Evolutionary conservation across 2,888 invertebrate genomes (phyloP).

Genomic region (Cremastinae sp.): DNA sequence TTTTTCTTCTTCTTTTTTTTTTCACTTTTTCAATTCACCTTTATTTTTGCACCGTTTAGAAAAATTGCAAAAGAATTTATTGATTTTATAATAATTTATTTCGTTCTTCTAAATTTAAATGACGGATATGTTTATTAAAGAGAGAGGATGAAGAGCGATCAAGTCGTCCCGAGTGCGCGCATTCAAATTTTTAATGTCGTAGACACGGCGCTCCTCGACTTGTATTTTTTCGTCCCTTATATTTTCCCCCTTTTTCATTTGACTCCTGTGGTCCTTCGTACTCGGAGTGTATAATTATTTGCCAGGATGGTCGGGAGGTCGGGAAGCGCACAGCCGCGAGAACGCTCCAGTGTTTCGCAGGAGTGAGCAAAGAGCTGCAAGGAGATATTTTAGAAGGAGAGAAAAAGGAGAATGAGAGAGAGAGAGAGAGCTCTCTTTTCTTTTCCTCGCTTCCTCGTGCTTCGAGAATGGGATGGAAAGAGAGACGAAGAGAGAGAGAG

Average conservation of each 20-base stretch:
- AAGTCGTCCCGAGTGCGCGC: not conserved
- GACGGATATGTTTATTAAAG: not conserved
- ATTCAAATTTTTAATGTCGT: conserved; percentile 30
- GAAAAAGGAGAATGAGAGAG: conserved; percentile 25
- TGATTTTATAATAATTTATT: not conserved
- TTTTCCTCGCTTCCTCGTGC: no score
- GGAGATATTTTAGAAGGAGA: conserved; percentile 15
- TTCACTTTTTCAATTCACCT: not conserved
- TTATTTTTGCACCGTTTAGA: not conserved
- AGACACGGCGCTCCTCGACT: not conserved
- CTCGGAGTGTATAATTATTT: conserved; percentile 69
- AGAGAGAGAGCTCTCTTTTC: not conserved
- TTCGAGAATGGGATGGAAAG: not conserved
- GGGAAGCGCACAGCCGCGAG: conserved; percentile 71
- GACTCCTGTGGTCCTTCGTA: conserved; percentile 41
- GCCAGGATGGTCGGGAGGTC: conserved; percentile 69
- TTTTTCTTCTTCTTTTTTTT: no score
- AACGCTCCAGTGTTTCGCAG: conserved; percentile 66
- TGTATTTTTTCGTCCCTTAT: conserved; percentile 6
- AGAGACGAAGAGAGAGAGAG: not conserved
- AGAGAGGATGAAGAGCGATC: not conserved
- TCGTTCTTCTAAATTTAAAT: not conserved
- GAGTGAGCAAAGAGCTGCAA: conserved; percentile 34
- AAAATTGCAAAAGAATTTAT: not conserved
- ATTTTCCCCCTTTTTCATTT: conserved; percentile 10